A percentile compares a stretch with the other conserved stretches of the same genome.
Evolutionary conservation across 1,140 invertebrate genomes (phyloP).

Genomic region (Dinoponera quadriceps): DNA sequence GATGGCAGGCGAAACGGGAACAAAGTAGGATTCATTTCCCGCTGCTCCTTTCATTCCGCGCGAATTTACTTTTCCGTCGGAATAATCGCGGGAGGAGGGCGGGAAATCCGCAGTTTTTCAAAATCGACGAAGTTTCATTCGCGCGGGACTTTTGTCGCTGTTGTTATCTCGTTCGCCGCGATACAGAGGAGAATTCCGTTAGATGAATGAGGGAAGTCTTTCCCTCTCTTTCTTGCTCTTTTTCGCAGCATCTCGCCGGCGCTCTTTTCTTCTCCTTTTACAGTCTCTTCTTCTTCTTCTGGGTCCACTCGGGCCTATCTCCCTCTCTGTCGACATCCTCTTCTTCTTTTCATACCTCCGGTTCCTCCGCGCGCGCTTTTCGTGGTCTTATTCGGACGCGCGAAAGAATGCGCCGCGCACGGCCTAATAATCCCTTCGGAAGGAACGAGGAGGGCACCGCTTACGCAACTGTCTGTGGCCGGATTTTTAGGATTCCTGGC

Average conservation of each 20-base stretch:
- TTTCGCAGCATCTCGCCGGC: conserved; percentile 23
- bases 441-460: conserved; percentile 69
- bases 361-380: conserved; percentile 30
- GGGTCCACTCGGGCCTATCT: conserved; percentile 7
- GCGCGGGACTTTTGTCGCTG: no score
- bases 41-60: background rate
- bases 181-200: background rate
- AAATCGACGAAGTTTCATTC: no score
- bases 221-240: background rate
- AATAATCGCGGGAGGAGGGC: background rate
- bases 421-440: conserved; percentile 79
- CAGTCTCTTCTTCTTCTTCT: conserved; percentile 12
- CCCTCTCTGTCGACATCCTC: conserved; percentile 41
- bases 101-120: no score
- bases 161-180: no score
- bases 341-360: conserved; percentile 49
- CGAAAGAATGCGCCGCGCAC: conserved; percentile 79
- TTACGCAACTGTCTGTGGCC: conserved; percentile 79
- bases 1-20: conserved; percentile 3
- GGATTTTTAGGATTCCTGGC: conserved; percentile 79
- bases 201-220: conserved; percentile 14
- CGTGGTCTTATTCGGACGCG: conserved; percentile 76
- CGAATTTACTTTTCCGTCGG: background rate
- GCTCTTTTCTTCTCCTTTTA: conserved; percentile 1
- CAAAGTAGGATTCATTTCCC: conserved; percentile 6